These are phyloP conservation scores for Hozukius guyotensis DNA, from an alignment of 2,797 vertebrate species.

Conservation along the genomic window DNA sequence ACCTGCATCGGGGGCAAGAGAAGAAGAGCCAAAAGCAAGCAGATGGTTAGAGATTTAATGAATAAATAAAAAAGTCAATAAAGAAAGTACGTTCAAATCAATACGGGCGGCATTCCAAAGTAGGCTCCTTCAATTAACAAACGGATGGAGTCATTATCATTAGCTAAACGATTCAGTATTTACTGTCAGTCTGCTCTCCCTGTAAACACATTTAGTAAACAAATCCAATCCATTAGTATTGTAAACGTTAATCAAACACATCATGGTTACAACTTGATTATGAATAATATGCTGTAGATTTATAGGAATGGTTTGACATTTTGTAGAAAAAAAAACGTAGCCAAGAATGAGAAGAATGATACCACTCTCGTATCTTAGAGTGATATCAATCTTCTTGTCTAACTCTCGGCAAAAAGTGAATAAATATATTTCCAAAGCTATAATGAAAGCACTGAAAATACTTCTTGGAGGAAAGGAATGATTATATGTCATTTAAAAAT, in stretches of 20 bases:
- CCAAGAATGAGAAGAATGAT: not conserved
- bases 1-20: slow-evolving; percentile 92
- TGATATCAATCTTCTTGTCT: not conserved
- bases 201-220: slow-evolving; percentile 7
- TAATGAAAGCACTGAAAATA: not conserved
- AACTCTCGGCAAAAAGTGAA: not conserved
- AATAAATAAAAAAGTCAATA: slow-evolving; percentile 34
- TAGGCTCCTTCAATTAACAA: slow-evolving; percentile 6
- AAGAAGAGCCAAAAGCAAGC: slow-evolving; percentile 73
- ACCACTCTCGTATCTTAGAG: not conserved
- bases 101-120: not conserved
- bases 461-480: not conserved
- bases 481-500: not conserved
- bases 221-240: not conserved
- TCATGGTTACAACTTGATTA: not conserved
- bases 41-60: slow-evolving; percentile 59
- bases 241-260: not conserved
- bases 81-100: slow-evolving; percentile 40
- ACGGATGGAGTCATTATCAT: slow-evolving; percentile 29
- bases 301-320: not conserved
- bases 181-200: not conserved
- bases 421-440: not conserved
- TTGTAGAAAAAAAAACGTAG: not conserved
- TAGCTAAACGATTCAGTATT: slow-evolving; percentile 19
- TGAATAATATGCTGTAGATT: not conserved